Evolutionary conservation across 2,888 invertebrate species (phyloP), one percentile per base, ranked within the genome.

Genomic region (Augiades crinisus): DNA sequence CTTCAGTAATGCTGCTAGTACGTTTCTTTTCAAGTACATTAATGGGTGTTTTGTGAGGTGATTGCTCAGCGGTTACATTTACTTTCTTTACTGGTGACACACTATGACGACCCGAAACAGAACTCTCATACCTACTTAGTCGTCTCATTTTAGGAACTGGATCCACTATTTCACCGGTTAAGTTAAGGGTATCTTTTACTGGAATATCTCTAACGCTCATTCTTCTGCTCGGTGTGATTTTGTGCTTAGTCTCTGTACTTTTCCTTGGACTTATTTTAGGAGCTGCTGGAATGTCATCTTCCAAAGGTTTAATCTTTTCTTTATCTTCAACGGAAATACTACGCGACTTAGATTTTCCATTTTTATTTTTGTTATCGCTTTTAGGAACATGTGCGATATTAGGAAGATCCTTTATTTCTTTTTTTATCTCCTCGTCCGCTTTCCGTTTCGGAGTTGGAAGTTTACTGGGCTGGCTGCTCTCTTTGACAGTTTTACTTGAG

Each of bases 391-490:
- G 84, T 61, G 69, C 59, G 69, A 81, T 50, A 72, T 67, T 60
- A 71, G 81, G 47, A 70, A 71, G 62, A 70, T 87, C 70, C 76
- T 90, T 68, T 71, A 75, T 60, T 78, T 90, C 72, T 37, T 67
- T 80, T 57, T 80, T 89, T 77, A 91, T 51, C 87, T 91, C 91
- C 90, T 92, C 90, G 88, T 92, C 84, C 90, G 85, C 73, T 92
- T 92, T 85, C 91, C 91, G 81, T 87, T 92, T 72, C 92, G 91
- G 64, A 92, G 90, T 69, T 85, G 90, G 73, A 92, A 91, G 75
- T 79, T 92, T 82, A 90, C 82, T 59, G 91, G 92, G 67, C 91
- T 92, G 72, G 90, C 83, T 53, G 88, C 85, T 73, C 92, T 92
- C 86, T 91, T 93, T 75, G 79, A 89, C 62, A 77, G 84, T 65